Evolutionary conservation across 2,113 vertebrate species (phyloP).

Genomic region (Nannobrachium achirus): DNA sequence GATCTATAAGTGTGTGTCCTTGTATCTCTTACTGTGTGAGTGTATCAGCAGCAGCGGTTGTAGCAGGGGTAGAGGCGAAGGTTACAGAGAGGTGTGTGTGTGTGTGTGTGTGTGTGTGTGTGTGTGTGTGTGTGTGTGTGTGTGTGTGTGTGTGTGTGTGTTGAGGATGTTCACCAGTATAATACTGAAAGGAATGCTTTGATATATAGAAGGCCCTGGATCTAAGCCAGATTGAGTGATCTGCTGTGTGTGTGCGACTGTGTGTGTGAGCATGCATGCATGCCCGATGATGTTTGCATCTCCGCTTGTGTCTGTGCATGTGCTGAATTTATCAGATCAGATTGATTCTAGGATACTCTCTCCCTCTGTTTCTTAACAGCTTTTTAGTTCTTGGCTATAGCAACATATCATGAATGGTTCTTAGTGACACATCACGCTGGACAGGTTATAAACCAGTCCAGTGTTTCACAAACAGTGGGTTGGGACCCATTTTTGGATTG

Average conservation of each 20-base stretch:
- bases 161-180: neutral
- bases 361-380: too few species aligned
- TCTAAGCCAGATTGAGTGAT: constrained; percentile 26
- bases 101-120: constrained; percentile 5
- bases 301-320: neutral
- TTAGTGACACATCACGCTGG: too few species aligned
- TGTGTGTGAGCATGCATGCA: neutral
- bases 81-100: neutral
- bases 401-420: too few species aligned
- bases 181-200: constrained; percentile 50
- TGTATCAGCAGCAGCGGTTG: neutral
- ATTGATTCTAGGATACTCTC: too few species aligned
- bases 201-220: constrained; percentile 38
- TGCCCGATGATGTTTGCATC: too few species aligned
- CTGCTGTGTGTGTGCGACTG: neutral
- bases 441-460: too few species aligned
- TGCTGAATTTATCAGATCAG: neutral
- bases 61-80: neutral
- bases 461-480: too few species aligned
- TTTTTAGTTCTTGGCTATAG: too few species aligned
- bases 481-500: too few species aligned
- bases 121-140: neutral
- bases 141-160: constrained; percentile 1
- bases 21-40: too few species aligned
- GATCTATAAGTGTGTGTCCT: too few species aligned